Conservation (phyloP, 2,888 invertebrate genomes). For the Mesorhabditis sp. region DNA sequence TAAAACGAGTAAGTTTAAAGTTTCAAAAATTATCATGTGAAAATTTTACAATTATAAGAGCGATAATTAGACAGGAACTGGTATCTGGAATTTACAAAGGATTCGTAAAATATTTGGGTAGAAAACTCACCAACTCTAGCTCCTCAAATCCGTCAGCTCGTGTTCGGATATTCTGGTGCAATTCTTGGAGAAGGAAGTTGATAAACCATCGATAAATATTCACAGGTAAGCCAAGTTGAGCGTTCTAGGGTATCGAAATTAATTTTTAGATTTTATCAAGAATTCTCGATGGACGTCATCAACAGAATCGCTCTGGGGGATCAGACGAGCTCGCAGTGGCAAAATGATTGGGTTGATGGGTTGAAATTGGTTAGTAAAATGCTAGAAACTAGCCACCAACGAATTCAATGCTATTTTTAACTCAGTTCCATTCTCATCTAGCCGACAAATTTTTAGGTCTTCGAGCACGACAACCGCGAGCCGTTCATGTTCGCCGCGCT, state of each 20-base stretch:
- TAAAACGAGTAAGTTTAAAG: not conserved
- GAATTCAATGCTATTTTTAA: no score
- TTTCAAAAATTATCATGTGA: not conserved
- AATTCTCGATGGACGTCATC: conserved; percentile 4
- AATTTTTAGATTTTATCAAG: not conserved
- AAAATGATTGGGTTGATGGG: not conserved
- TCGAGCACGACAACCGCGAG: not conserved
- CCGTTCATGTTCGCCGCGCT: not conserved
- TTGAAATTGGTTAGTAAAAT: not conserved
- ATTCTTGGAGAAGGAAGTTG: not conserved
- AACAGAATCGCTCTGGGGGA: not conserved
- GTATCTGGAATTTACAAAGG: not conserved
- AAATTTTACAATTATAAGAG: no score
- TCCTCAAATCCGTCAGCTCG: no score
- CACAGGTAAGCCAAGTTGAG: no score
- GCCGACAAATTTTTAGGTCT: not conserved
- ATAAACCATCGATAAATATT: not conserved
- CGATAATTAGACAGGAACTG: not conserved
- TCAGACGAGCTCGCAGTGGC: not conserved
- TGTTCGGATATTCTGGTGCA: not conserved
- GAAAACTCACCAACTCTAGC: not conserved
- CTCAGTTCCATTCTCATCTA: not conserved
- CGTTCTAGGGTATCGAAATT: no score
- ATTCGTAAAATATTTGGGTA: not conserved
- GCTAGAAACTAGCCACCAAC: not conserved